Percentiles rank a stretch among this genome's conserved stretches.
phyloP scores from a whole-genome alignment of 2,797 vertebrate species.

The Galagoides demidoff region DNA sequence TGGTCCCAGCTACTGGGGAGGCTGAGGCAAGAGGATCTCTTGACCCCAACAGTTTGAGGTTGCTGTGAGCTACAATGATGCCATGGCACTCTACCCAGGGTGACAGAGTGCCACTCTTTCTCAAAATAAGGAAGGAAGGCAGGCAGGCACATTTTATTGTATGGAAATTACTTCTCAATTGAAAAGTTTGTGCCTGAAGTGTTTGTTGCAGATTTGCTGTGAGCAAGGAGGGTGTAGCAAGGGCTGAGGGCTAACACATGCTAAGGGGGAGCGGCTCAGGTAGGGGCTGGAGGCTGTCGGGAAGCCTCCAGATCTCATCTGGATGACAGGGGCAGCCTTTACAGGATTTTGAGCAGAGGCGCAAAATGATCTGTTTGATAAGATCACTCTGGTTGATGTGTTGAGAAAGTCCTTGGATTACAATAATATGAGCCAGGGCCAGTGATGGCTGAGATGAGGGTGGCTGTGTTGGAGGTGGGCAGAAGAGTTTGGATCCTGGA shows the following conservation, averaged over 20 bases:
- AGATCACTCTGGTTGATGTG: neutral
- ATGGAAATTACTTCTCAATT: neutral
- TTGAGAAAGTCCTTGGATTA: neutral
- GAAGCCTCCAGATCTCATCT: neutral
- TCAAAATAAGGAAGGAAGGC: no score
- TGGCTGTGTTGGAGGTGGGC: neutral
- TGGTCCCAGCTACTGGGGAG: no score
- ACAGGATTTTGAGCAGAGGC: neutral
- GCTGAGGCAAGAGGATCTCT: no score
- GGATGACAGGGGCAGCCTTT: neutral
- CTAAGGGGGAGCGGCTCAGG: neutral
- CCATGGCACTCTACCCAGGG: no score
- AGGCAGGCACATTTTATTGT: neutral
- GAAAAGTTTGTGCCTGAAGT: neutral
- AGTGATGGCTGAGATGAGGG: neutral
- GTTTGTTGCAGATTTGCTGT: neutral
- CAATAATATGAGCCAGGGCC: neutral
- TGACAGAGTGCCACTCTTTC: no score
- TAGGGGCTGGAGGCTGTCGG: no score
- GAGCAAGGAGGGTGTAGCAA: neutral
- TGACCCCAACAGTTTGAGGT: no score
- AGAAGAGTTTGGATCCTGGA: neutral
- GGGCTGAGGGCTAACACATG: neutral
- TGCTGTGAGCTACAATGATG: no score
- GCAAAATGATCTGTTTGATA: neutral